Conservation (phyloP, 2,113 vertebrate genomes). For the Camelus dromedarius region DNA sequence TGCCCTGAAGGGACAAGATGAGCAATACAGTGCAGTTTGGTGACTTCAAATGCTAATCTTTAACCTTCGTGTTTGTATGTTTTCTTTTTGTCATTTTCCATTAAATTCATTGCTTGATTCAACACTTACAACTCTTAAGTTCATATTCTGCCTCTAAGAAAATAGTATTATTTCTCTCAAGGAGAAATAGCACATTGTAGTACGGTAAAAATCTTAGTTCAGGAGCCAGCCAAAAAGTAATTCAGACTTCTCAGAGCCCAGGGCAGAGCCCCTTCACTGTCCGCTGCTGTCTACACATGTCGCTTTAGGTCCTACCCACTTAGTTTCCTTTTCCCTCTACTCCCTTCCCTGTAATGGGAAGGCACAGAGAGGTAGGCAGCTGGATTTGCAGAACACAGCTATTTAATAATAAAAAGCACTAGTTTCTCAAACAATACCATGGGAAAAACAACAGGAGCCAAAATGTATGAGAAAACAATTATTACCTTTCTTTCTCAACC, state of each 20-base stretch:
- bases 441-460: not conserved
- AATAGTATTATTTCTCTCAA: not conserved
- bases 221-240: not conserved
- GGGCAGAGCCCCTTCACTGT: not conserved
- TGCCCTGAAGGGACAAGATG: not conserved
- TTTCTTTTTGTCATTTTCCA: constrained; percentile 23
- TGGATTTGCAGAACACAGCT: not conserved
- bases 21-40: not conserved
- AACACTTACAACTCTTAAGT: not conserved
- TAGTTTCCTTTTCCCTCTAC: not conserved
- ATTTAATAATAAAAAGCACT: not conserved
- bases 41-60: not conserved
- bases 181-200: not conserved
- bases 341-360: not conserved
- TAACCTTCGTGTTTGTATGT: not conserved
- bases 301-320: not conserved
- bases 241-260: not conserved
- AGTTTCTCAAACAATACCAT: not conserved
- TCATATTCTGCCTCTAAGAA: not conserved
- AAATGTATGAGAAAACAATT: not conserved
- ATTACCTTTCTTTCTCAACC: constrained; percentile 14
- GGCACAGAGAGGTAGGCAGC: not conserved
- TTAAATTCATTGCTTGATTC: not conserved
- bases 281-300: not conserved
- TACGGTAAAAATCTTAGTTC: not conserved